These are phyloP conservation scores for Lemur catta DNA, from an alignment of 2,797 vertebrate genomes.

Conservation along the genomic window DNA sequence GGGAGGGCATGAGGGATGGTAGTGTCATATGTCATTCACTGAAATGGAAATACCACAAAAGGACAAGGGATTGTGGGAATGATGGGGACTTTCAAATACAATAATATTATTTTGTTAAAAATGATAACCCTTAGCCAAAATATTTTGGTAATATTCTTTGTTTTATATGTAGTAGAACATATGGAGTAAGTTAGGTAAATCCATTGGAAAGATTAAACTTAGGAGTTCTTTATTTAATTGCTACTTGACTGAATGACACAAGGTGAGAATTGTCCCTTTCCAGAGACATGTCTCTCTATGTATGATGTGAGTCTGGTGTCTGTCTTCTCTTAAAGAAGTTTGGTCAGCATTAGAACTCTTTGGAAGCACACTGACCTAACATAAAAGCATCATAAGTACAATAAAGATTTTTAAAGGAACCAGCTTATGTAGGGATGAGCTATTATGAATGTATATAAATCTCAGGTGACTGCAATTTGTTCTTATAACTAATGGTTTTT, in stretches of 20 bases:
- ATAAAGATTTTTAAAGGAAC: background rate
- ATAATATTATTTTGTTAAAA: background rate
- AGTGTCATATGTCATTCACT: background rate
- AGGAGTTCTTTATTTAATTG: background rate
- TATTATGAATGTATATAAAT: background rate
- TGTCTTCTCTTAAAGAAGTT: background rate
- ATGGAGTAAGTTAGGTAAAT: background rate
- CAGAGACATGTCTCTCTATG: background rate
- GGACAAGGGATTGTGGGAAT: background rate
- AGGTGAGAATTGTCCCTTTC: background rate
- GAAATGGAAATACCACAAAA: background rate
- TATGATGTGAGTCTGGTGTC: too few relatives aligned
- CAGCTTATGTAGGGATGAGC: background rate
- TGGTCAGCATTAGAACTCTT: background rate
- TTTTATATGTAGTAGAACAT: background rate
- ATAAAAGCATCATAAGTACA: background rate
- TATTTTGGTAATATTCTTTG: background rate
- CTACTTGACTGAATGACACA: background rate
- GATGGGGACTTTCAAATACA: background rate
- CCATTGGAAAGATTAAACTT: background rate
- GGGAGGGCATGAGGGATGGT: fast-evolving
- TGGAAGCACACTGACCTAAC: background rate
- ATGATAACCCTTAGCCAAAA: background rate
- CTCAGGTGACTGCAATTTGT: background rate
- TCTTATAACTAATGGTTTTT: background rate